These are phyloP conservation scores for Beris chalybata DNA, from an alignment of 2,888 invertebrate species.

Conservation along the genomic window DNA sequence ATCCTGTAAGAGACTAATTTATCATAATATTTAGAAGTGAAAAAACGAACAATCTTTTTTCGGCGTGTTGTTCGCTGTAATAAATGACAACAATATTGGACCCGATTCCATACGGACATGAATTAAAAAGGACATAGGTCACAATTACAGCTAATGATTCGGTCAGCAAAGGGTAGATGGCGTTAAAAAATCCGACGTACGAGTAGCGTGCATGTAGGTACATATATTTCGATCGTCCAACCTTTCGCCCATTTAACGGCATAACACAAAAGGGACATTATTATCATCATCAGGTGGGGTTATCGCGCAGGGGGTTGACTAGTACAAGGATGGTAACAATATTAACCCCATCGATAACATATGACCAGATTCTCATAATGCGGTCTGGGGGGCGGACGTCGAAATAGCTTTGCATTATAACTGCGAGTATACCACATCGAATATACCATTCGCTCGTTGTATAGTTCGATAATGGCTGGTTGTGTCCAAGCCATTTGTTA, in stretches of 20 bases:
- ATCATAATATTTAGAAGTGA: constrained; percentile 18
- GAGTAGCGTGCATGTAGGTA: constrained; percentile 8
- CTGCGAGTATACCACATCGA: constrained; percentile 3
- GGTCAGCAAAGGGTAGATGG: constrained; percentile 28
- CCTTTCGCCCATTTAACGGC: constrained; percentile 21
- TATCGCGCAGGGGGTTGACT: constrained; percentile 33
- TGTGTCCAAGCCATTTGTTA: constrained; percentile 30
- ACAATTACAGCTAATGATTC: constrained; percentile 25
- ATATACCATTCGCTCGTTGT: neutral
- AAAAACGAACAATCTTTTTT: constrained; percentile 15
- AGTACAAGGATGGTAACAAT: constrained; percentile 4
- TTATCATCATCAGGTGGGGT: constrained; percentile 31
- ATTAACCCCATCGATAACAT: constrained; percentile 28
- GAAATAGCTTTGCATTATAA: constrained; percentile 23
- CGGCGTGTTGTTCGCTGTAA: constrained; percentile 2
- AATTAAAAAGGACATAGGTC: constrained; percentile 29
- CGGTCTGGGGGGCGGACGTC: neutral
- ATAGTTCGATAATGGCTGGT: neutral
- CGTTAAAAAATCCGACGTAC: constrained; percentile 19
- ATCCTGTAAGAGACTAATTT: constrained; percentile 10
- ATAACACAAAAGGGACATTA: constrained; percentile 16
- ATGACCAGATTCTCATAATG: constrained; percentile 27
- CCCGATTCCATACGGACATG: neutral
- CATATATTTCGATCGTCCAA: constrained; percentile 8
- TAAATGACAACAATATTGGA: constrained; percentile 25